Evolutionary conservation across 2,113 vertebrate genomes (phyloP).

Genomic region (Opisthocomus hoazin): DNA sequence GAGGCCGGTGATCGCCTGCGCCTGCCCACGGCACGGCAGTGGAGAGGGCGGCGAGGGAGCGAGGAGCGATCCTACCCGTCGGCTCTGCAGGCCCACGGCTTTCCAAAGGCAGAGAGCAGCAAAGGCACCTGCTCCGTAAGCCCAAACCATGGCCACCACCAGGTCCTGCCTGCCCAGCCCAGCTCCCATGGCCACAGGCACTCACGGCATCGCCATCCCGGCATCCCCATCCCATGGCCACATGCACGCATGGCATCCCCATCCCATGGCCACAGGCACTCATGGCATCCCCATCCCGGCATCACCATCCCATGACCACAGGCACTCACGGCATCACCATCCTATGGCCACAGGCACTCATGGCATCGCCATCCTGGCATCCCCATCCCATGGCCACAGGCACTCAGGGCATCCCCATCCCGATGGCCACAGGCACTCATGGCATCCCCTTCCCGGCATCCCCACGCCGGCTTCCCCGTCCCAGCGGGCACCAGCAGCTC

Average conservation of each 20-base stretch:
- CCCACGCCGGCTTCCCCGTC: background rate
- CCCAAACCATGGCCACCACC: fast-evolving
- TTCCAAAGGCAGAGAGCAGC: background rate
- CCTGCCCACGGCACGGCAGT: background rate
- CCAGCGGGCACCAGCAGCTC: background rate
- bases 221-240: no score
- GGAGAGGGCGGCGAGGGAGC: background rate
- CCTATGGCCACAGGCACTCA: background rate
- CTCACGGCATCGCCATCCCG: fast-evolving
- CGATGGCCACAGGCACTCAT: fast-evolving
- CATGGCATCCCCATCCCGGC: fast-evolving
- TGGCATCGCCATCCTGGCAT: no score
- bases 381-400: no score
- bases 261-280: background rate
- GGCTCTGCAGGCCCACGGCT: fast-evolving
- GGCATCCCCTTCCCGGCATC: background rate
- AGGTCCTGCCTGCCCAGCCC: background rate
- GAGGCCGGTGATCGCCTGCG: background rate
- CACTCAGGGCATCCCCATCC: no score
- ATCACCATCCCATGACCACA: no score
- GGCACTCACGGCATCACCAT: background rate
- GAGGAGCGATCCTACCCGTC: background rate
- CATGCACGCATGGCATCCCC: no score
- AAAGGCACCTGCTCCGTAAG: background rate
- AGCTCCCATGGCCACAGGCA: background rate